phyloP scores from a whole-genome alignment of 2,113 vertebrate genomes.

The Menura novaehollandiae region DNA sequence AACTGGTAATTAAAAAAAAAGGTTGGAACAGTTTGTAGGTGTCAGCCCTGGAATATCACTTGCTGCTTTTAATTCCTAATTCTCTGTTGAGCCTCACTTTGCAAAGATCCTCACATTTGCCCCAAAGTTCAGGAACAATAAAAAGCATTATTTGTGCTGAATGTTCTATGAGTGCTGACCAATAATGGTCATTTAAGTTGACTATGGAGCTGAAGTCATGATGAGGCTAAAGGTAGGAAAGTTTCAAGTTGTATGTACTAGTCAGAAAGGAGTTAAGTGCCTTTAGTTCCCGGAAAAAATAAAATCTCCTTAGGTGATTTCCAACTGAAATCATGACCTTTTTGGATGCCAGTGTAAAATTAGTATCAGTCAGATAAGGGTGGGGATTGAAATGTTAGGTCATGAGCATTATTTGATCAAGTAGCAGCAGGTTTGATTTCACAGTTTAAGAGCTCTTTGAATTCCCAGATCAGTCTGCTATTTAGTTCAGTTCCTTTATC shows the following conservation, averaged over 20 bases:
- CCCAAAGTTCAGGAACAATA: neutral
- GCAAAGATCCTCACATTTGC: neutral
- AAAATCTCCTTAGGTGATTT: neutral
- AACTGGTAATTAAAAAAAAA: neutral
- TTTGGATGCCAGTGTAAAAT: constrained; percentile 18
- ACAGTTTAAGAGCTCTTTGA: neutral
- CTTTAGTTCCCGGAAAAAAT: neutral
- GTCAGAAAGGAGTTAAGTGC: neutral
- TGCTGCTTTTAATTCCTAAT: neutral
- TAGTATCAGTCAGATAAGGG: constrained; percentile 32
- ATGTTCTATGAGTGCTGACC: neutral
- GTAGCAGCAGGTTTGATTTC: constrained; percentile 1
- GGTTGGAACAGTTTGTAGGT: neutral
- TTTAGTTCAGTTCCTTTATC: neutral
- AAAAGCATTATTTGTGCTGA: neutral
- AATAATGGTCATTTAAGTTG: neutral
- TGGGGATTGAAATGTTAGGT: constrained; percentile 36
- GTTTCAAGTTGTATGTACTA: neutral
- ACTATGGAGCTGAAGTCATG: neutral
- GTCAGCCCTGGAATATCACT: neutral
- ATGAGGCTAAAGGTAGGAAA: neutral
- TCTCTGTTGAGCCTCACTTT: neutral
- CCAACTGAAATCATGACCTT: neutral
- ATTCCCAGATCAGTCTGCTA: neutral
- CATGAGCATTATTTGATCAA: neutral